phyloP scores from a whole-genome alignment of 2,113 vertebrate genomes.

The Trematomus loennbergii region DNA sequence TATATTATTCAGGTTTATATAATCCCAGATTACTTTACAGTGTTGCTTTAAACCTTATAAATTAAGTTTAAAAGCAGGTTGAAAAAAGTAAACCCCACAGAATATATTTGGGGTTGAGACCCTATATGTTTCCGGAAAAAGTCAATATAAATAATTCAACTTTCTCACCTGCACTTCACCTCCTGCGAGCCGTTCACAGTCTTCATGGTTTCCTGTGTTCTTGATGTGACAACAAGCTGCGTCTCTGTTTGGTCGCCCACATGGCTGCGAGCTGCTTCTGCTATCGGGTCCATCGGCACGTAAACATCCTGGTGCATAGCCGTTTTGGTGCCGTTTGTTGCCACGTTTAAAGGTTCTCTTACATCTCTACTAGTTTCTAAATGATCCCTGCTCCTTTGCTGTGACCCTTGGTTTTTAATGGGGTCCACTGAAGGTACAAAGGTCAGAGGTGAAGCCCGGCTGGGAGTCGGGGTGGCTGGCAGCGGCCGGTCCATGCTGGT shows the following conservation, averaged over 20 bases:
- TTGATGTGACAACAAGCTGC: neutral
- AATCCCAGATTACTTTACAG: neutral
- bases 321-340: neutral
- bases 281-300: slow-evolving; percentile 71
- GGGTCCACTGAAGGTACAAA: neutral
- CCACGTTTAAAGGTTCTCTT: neutral
- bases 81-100: neutral
- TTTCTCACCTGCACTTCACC: slow-evolving; percentile 51
- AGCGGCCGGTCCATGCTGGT: slow-evolving; percentile 38
- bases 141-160: neutral
- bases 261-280: neutral
- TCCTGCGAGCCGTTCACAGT: neutral
- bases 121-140: neutral
- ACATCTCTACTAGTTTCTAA: neutral
- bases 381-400: neutral
- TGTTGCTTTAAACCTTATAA: neutral
- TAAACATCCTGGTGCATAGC: slow-evolving; percentile 52
- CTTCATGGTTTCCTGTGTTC: slow-evolving; percentile 11
- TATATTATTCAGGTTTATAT: neutral
- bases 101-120: fast-evolving
- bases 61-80: too few relatives aligned
- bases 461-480: slow-evolving; percentile 13
- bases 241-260: neutral
- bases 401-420: neutral
- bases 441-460: slow-evolving; percentile 55